These are phyloP conservation scores for Beris morrisii DNA, from an alignment of 2,888 invertebrate genomes.

Conservation along the genomic window DNA sequence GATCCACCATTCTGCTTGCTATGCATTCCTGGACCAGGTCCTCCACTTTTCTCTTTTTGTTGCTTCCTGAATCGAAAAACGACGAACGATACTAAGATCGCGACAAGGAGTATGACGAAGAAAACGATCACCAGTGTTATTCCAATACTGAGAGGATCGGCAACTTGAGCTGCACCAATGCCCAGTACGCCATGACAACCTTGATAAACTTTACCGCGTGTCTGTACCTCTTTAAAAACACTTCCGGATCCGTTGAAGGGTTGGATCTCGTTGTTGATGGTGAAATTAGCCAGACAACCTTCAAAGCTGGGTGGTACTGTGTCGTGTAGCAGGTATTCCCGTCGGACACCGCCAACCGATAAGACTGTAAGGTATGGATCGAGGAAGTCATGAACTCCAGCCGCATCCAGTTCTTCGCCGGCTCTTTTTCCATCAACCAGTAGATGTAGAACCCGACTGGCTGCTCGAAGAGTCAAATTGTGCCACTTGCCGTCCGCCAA, in stretches of 20 bases:
- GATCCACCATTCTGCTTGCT: constrained; percentile 77
- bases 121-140: constrained; percentile 92
- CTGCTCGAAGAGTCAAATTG: constrained; percentile 75
- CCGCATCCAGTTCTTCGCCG: constrained; percentile 84
- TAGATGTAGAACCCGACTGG: constrained; percentile 70
- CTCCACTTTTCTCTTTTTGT: constrained; percentile 80
- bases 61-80: constrained; percentile 86
- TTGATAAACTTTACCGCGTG: constrained; percentile 70
- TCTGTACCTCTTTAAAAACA: constrained; percentile 70
- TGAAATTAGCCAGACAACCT: constrained; percentile 88
- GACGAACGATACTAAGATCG: constrained; percentile 88
- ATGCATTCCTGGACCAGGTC: constrained; percentile 68
- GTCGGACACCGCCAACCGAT: constrained; percentile 75
- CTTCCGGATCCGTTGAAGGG: constrained; percentile 87
- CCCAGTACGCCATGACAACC: constrained; percentile 79
- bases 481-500: constrained; percentile 88
- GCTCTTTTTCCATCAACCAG: constrained; percentile 70
- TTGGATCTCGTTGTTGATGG: constrained; percentile 85
- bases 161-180: constrained; percentile 73
- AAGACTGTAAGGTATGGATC: constrained; percentile 85
- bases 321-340: constrained; percentile 61
- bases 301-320: constrained; percentile 69
- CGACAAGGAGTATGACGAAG: constrained; percentile 85
- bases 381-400: constrained; percentile 86
- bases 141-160: constrained; percentile 88